Evolutionary conservation across 53 echinoderm and acorn worm species (phyloP).

Genomic region (Glandiceps talaboti): DNA sequence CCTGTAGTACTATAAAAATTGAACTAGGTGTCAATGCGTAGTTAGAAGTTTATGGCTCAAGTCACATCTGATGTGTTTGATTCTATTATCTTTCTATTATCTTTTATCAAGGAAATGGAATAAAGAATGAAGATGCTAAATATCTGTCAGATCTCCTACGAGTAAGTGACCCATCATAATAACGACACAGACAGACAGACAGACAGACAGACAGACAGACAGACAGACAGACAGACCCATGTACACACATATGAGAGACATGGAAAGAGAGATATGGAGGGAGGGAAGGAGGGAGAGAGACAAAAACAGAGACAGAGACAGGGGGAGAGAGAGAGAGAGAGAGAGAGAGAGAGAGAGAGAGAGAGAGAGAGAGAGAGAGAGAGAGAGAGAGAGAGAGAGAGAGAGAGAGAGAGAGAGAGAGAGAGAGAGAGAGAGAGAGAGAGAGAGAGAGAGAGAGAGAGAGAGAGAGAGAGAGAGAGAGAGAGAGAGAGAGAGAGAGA

Average conservation of each 20-base stretch:
- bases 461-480: neutral
- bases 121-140: neutral
- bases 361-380: constrained; percentile 1
- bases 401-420: constrained; percentile 1
- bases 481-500: constrained; percentile 1
- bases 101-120: neutral
- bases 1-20: no score
- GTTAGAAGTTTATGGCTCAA: no score
- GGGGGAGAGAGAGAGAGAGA: constrained; percentile 1
- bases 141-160: neutral
- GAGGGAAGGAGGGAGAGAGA: no score
- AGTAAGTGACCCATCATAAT: no score
- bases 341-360: constrained; percentile 1
- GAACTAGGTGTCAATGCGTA: no score
- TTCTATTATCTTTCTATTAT: neutral
- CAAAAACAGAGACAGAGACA: no score
- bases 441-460: constrained; percentile 1
- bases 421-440: constrained; percentile 1
- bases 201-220: no score
- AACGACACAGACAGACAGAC: no score
- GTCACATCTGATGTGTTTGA: no score
- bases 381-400: constrained; percentile 1
- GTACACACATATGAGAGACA: no score
- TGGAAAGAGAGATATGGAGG: no score
- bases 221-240: no score